Base-by-base conservation (phyloP, 2,113 vertebrate species). In the Crotalus horridus region DNA sequence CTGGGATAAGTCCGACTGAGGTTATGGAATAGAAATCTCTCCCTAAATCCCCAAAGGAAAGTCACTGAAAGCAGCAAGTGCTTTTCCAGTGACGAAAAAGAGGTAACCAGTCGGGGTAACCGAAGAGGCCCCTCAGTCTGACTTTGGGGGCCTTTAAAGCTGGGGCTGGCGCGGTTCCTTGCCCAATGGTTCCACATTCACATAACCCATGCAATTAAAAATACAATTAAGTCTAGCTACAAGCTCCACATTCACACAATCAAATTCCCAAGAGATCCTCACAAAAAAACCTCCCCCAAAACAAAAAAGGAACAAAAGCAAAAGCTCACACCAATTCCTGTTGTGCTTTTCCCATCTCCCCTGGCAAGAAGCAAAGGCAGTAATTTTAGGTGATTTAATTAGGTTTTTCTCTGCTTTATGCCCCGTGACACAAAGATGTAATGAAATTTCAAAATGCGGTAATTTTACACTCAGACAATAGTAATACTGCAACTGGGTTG, bases 331-430 rank as follows among this genome's bases (percentile, higher is more conserved):
- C 46, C 43, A 20, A 43, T 74, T 85, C 43, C 43, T 51, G 17
- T 85, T 91, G 43, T 61, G 46, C 20, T 59, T 91, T 58, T 33
- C 51, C 85, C 24, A 0, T 88, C 91, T 85, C 89, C 2, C 5
- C 86, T 94, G 86, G 61, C 56, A 58, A 61, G 89, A n/a, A 21
- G 91, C 85, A 17, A 33, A 15, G 46, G 55, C 61, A 54, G 46
- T 93, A 90, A 93, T 96, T 61, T n/a, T 39, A 5, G 0, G 1
- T 94, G 92, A 95, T 95, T 94, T 87, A 94, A 94, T 96, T 91
- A 94, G 87, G 54, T 94, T 94, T 89, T 87, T 54, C 69, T 94
- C 95, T 94, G 94, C 93, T 96, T 94, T 93, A 94, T 89, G 85
- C 92, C 94, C 92, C 5, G 0, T 94, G 95, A 93, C 89, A 89